Percentiles rank a stretch among this genome's conserved stretches.
phyloP scores from a whole-genome alignment of 2,888 invertebrate genomes.

The Plebejus anna region DNA sequence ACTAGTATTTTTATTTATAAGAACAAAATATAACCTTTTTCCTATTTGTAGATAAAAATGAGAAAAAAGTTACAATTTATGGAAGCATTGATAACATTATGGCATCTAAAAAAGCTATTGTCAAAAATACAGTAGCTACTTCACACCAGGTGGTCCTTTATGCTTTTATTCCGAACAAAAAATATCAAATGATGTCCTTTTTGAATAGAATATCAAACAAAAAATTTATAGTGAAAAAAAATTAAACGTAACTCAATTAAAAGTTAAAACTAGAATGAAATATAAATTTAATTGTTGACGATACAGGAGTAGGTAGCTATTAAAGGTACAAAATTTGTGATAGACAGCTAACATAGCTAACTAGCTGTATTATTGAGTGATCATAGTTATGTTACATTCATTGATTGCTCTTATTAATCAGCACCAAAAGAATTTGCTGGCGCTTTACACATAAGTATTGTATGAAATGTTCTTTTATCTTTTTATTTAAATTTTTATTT shows the following conservation, averaged over 20 bases:
- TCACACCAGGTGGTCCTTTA: constrained; percentile 15
- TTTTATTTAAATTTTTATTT: no score
- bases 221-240: background rate
- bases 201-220: background rate
- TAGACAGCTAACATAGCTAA: background rate
- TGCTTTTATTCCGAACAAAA: background rate
- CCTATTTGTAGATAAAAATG: background rate
- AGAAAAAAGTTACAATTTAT: constrained; percentile 3
- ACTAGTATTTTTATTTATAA: no score
- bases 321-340: background rate
- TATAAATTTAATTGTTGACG: background rate
- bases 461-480: background rate
- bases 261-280: background rate
- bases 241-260: background rate
- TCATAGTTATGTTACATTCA: background rate
- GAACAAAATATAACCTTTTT: background rate
- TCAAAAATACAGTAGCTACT: constrained; percentile 11
- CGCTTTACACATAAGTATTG: background rate
- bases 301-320: background rate
- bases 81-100: background rate
- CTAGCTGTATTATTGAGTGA: background rate
- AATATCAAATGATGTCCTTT: background rate
- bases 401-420: background rate
- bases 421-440: background rate
- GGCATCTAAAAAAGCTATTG: background rate